Conservation (phyloP, 2,113 vertebrate genomes). For the Scopus umbretta region DNA sequence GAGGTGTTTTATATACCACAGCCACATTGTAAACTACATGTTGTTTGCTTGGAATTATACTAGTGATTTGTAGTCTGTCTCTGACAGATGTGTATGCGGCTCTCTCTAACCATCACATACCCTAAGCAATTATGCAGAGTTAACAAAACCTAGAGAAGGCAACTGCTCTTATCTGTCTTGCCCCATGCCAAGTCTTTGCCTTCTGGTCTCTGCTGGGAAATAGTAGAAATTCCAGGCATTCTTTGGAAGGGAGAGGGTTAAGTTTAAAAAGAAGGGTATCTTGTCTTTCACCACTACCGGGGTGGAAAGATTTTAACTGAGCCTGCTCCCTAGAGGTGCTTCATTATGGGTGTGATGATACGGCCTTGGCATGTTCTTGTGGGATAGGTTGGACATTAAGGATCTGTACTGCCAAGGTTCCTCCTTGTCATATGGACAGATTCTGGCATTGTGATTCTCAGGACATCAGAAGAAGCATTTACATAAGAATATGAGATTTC, state of each 20-base stretch:
- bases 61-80: constrained; percentile 28
- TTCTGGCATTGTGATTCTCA: not conserved
- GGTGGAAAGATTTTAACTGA: constrained; percentile 39
- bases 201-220: constrained; percentile 55
- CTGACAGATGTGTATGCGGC: constrained; percentile 14
- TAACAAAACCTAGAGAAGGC: constrained; percentile 57
- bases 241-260: constrained; percentile 66
- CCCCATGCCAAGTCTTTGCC: constrained; percentile 59
- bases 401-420: not conserved
- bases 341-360: not conserved
- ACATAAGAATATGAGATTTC: not conserved
- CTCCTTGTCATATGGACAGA: not conserved
- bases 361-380: constrained; percentile 7
- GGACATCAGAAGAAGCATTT: not conserved
- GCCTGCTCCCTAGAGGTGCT: constrained; percentile 20
- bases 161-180: constrained; percentile 58
- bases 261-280: constrained; percentile 62
- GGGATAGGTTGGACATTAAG: not conserved
- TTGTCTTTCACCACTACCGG: constrained; percentile 54
- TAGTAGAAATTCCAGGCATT: constrained; percentile 65
- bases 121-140: constrained; percentile 46
- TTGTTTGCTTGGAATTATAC: constrained; percentile 34
- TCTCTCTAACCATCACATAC: constrained; percentile 49
- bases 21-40: constrained; percentile 27
- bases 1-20: constrained; percentile 44